phyloP scores from a whole-genome alignment of 2,113 vertebrate species.

The Protobothrops flavoviridis region DNA sequence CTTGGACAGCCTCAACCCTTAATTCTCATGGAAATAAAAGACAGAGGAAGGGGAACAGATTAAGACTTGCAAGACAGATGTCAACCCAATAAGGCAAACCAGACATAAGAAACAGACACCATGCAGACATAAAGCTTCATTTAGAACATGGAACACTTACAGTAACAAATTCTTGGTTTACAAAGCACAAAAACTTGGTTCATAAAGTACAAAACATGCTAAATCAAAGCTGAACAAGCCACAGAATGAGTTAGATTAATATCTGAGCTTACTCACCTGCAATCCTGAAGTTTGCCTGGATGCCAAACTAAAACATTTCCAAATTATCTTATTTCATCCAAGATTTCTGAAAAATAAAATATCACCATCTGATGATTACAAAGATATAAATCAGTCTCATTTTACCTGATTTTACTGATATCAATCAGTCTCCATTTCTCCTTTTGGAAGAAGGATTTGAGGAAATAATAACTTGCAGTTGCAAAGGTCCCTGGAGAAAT shows the following conservation, averaged over 20 bases:
- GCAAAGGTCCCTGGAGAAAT: background rate
- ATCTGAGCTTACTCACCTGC: background rate
- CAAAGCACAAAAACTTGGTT: background rate
- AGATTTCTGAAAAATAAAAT: background rate
- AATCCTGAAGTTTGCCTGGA: background rate
- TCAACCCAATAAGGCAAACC: background rate
- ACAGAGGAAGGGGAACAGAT: background rate
- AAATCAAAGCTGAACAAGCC: background rate
- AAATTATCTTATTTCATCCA: background rate
- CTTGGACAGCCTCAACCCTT: background rate
- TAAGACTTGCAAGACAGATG: background rate
- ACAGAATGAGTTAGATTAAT: background rate
- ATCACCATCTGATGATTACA: background rate
- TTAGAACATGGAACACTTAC: background rate
- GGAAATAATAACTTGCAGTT: background rate
- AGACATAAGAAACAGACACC: background rate
- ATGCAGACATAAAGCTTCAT: background rate
- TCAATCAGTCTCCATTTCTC: background rate
- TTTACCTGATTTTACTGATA: background rate
- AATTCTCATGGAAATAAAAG: background rate
- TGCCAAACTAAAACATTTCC: background rate
- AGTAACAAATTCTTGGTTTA: background rate
- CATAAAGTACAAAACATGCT: background rate
- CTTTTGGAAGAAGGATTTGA: background rate
- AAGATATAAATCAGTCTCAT: background rate